Evolutionary conservation across 2,888 invertebrate species (phyloP).

Genomic region (Lasioglossum lativentre): DNA sequence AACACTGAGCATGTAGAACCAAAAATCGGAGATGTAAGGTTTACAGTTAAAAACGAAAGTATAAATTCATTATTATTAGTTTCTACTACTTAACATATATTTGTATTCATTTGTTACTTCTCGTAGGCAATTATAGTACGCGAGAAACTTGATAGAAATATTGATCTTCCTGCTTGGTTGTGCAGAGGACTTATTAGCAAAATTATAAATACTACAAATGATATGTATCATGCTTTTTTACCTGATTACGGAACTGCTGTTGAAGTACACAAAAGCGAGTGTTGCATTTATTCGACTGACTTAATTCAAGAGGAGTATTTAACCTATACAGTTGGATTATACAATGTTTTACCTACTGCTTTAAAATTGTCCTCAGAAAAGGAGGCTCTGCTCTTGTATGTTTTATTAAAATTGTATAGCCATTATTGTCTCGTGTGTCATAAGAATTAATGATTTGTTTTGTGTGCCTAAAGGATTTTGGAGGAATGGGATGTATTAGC

Average conservation of each 20-base stretch:
- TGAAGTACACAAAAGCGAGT: conserved; percentile 58
- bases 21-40: conserved; percentile 68
- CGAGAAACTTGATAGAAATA: conserved; percentile 25
- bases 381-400: conserved; percentile 53
- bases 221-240: conserved; percentile 64
- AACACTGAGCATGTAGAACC: conserved; percentile 21
- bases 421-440: not conserved
- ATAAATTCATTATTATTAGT: not conserved
- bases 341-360: conserved; percentile 68
- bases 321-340: conserved; percentile 66
- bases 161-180: conserved; percentile 64
- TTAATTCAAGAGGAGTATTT: conserved; percentile 59
- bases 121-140: conserved; percentile 64
- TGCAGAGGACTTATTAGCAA: conserved; percentile 69
- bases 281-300: conserved; percentile 51
- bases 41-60: not conserved
- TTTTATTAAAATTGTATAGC: not conserved
- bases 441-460: not conserved
- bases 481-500: conserved; percentile 73
- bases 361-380: not conserved
- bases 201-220: conserved; percentile 26
- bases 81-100: not conserved
- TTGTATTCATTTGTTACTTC: not conserved
- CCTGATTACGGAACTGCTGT: conserved; percentile 69
- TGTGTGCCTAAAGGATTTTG: conserved; percentile 38